Evolutionary conservation across 1,140 invertebrate genomes (phyloP), one percentile per base, ranked within the genome.

Genomic region (Diachasma alloeum): DNA sequence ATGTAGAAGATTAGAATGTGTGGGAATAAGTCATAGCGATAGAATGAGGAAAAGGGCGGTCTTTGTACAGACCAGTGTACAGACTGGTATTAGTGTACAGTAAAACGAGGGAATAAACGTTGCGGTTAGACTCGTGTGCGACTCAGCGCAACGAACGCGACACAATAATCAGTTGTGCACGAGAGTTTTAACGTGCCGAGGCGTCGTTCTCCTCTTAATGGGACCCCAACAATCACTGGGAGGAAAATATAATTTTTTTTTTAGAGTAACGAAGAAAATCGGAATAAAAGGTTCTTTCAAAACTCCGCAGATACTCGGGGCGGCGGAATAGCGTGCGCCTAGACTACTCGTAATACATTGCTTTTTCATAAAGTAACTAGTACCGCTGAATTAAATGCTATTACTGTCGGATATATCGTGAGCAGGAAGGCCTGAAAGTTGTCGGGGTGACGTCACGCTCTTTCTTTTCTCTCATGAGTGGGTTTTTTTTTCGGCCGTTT

Each of bases 11-110:
- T 63, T 24, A 63, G 24, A 63, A 26, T 63, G 59, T 63, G 59
- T 63, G 59, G 59, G 59, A 53, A 63, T 63, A 63, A 63, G 10
- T 24, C 22, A 26, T 13, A 63, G 24, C 59, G 59, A 63, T 63
- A 63, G 24, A 63, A 63, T 6, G 59, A 63, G 59, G 59, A 63
- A 63, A 63, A 63, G 59, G 59, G 59, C 59, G 59, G 59, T 63
- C 59, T 63, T 63, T 63, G 59, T 63, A 63, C 24, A 15, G 19
- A 63, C 24, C 59, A 31, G 59, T 63, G 1, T 63, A 63, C 19
- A 63, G 24, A 31, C 59, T 63, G 1, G 19, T 15, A 63, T 11
- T 63, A 63, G 59, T 63, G 24, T 63, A 63, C 59, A 63, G 59
- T 63, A 63, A 63, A 63, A 63, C 59, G 59, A 17, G 4, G 24